These are phyloP conservation scores for Cavia porcellus DNA, from an alignment of 2,113 vertebrate species.

Conservation along the genomic window DNA sequence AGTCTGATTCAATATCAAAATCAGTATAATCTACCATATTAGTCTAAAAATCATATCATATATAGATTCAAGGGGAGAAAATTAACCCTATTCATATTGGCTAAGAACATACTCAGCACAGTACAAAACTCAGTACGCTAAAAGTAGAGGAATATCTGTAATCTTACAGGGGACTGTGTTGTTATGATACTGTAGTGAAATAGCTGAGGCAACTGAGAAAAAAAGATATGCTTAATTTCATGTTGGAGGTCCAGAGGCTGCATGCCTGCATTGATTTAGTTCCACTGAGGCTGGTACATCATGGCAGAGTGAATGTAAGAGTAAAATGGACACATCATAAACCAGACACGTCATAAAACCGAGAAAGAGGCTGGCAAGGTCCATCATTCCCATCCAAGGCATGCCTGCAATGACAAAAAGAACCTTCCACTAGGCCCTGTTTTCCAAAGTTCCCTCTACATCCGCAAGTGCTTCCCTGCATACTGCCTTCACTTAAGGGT, in stretches of 20 bases:
- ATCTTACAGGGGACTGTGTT: not conserved
- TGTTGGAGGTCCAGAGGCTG: not conserved
- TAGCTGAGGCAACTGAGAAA: not conserved
- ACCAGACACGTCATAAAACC: not conserved
- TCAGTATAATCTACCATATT: not conserved
- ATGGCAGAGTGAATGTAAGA: no score
- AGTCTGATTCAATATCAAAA: not conserved
- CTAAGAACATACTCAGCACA: no score
- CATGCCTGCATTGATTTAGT: not conserved
- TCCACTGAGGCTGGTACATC: not conserved
- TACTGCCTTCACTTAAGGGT: not conserved
- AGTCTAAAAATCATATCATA: not conserved
- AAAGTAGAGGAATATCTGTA: slow-evolving; percentile 2
- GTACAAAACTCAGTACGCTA: not conserved
- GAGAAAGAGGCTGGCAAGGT: not conserved
- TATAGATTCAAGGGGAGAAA: not conserved
- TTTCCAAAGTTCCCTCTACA: not conserved
- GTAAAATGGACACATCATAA: not conserved
- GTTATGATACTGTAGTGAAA: not conserved
- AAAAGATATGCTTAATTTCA: not conserved
- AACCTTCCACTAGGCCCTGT: not conserved
- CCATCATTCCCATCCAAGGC: not conserved
- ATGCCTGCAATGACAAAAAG: not conserved
- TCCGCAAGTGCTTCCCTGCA: not conserved
- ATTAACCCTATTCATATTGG: not conserved